Conservation (phyloP, 2,113 vertebrate genomes). For the Gavialis gangeticus region DNA sequence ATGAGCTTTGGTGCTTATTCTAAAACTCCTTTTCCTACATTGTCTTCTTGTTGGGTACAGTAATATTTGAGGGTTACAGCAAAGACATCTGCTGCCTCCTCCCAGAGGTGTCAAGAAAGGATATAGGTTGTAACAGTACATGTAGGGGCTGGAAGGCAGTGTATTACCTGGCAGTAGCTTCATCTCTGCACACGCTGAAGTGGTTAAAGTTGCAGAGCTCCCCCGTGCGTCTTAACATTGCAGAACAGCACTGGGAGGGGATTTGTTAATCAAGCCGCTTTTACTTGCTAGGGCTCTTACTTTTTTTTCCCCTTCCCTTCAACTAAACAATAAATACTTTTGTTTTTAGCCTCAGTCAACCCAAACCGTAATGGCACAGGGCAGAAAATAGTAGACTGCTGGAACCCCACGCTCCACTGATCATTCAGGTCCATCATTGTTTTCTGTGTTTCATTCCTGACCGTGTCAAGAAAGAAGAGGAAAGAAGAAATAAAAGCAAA, state of each 20-base stretch:
- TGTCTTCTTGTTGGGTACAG: not conserved
- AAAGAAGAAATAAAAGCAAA: not conserved
- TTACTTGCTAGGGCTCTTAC: not conserved
- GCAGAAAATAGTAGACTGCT: not conserved
- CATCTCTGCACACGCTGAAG: not conserved
- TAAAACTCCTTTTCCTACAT: not conserved
- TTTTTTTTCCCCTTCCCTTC: not conserved
- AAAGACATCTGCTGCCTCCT: not conserved
- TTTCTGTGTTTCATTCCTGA: not conserved
- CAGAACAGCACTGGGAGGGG: no score
- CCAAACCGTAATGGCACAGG: not conserved
- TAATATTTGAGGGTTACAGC: not conserved
- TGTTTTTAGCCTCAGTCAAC: not conserved
- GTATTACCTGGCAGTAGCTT: not conserved
- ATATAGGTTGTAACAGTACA: no score
- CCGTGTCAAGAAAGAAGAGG: not conserved
- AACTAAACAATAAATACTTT: not conserved
- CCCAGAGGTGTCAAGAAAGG: not conserved
- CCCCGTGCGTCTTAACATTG: not conserved
- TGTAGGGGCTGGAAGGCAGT: not conserved
- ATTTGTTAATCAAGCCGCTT: not conserved
- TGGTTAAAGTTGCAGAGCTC: constrained; percentile 15
- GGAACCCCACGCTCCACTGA: not conserved
- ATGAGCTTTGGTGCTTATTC: not conserved
- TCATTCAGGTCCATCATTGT: not conserved